These are phyloP conservation scores for Lacerta agilis DNA, from an alignment of 2,797 vertebrate species.

Conservation along the genomic window DNA sequence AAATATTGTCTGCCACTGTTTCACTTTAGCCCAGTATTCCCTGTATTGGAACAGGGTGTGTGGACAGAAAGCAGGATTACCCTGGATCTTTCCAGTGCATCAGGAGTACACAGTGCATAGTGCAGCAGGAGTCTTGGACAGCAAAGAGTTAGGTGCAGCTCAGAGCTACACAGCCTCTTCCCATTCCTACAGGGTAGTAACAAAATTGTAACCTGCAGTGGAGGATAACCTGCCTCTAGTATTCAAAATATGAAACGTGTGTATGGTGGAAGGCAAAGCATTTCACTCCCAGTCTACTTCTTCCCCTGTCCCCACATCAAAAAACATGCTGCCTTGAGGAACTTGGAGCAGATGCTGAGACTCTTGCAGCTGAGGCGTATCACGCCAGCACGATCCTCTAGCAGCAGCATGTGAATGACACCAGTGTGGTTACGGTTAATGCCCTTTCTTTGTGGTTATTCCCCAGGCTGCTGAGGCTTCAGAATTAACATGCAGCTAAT, in stretches of 20 bases:
- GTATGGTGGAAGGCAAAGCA: slow-evolving; percentile 30
- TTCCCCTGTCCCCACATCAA: slow-evolving; percentile 3
- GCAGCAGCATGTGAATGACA: slow-evolving; percentile 75
- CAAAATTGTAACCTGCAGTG: neutral
- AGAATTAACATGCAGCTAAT: slow-evolving; percentile 89
- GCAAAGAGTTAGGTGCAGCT: neutral
- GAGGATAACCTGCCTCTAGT: neutral
- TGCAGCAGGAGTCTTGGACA: neutral
- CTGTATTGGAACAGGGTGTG: neutral
- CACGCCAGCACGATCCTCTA: slow-evolving; percentile 62
- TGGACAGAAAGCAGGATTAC: neutral
- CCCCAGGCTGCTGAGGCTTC: slow-evolving; percentile 80
- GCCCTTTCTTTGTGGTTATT: slow-evolving; percentile 83
- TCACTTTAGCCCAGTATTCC: neutral
- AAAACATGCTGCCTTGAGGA: neutral
- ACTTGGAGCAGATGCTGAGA: slow-evolving; percentile 57
- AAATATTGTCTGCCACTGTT: neutral
- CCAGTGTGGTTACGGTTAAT: slow-evolving; percentile 83
- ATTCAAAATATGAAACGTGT: neutral
- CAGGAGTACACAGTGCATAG: neutral
- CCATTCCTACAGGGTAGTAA: neutral
- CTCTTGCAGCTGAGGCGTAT: slow-evolving; percentile 62
- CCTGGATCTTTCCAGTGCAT: neutral
- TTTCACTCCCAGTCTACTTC: slow-evolving; percentile 3
- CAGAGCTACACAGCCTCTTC: neutral